Evolutionary conservation across 2,888 invertebrate species (phyloP).

Genomic region (Antitype chi): DNA sequence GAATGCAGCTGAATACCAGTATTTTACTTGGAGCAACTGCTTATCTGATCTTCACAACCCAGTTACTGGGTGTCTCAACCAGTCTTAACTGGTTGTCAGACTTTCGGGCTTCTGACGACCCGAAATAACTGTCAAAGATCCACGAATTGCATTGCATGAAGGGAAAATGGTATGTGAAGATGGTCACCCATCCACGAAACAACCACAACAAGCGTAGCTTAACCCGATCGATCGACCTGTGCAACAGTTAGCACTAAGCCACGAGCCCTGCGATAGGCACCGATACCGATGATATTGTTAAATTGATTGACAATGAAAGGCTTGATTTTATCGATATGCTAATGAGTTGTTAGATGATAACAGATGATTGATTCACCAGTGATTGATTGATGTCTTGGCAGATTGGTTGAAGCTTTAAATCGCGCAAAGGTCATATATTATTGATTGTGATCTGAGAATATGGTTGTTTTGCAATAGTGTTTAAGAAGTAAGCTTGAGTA

Average conservation of each 20-base stretch:
- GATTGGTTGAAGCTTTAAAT: conserved; percentile 1
- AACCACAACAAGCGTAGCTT: background rate
- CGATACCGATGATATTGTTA: conserved; percentile 23
- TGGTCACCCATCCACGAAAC: background rate
- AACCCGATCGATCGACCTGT: background rate
- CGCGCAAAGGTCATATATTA: conserved; percentile 30
- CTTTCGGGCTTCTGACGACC: background rate
- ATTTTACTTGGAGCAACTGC: background rate
- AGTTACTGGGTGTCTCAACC: background rate
- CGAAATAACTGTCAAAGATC: background rate
- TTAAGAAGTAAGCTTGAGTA: too few species aligned
- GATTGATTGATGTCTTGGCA: conserved; percentile 43
- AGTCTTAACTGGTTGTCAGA: background rate
- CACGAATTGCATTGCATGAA: background rate
- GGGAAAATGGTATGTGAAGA: background rate
- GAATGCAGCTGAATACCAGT: background rate
- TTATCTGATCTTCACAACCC: background rate
- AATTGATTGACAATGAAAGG: conserved; percentile 34
- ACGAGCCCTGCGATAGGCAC: background rate
- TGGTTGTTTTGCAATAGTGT: background rate
- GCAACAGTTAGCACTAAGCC: background rate
- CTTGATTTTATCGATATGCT: conserved; percentile 41
- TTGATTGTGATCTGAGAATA: background rate
- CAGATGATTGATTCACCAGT: conserved; percentile 42
- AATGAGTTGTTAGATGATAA: conserved; percentile 33